A percentile compares a stretch with the other conserved stretches of the same genome.
Evolutionary conservation across 2,888 invertebrate species (phyloP).

Genomic region (Galerucella nymphaeae): DNA sequence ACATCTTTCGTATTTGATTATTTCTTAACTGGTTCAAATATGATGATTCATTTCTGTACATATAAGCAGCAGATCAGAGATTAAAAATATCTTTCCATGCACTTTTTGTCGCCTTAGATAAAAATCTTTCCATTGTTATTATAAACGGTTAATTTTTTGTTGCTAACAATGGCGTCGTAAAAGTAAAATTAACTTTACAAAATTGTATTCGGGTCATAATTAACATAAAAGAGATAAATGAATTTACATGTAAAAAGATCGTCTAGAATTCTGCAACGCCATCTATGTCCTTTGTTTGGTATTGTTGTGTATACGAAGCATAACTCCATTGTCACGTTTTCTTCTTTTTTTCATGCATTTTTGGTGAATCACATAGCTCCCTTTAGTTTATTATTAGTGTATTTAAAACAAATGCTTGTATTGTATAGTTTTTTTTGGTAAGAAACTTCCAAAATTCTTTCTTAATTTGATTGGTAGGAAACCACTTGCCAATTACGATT

Average conservation of each 20-base stretch:
- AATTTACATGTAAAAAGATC: neutral
- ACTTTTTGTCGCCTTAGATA: neutral
- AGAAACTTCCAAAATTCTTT: no score
- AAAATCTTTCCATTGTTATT: neutral
- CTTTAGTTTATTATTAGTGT: no score
- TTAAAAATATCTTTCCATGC: neutral
- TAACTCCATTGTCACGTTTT: no score
- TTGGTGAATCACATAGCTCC: no score
- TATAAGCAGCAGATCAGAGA: neutral
- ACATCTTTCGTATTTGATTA: no score
- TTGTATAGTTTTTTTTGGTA: no score
- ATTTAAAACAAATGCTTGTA: no score
- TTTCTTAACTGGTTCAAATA: no score
- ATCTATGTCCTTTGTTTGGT: neutral
- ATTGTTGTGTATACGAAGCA: no score
- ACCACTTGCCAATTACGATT: slow-evolving; percentile 15
- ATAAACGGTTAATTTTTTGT: neutral
- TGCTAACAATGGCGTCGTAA: neutral
- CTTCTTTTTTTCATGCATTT: no score
- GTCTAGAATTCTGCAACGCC: neutral
- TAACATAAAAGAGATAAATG: neutral
- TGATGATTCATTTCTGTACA: neutral
- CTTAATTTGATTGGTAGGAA: neutral
- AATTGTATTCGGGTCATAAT: neutral
- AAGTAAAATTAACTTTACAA: neutral